Evolutionary conservation across 1,140 invertebrate genomes (phyloP).

Genomic region (Drusus annulatus): DNA sequence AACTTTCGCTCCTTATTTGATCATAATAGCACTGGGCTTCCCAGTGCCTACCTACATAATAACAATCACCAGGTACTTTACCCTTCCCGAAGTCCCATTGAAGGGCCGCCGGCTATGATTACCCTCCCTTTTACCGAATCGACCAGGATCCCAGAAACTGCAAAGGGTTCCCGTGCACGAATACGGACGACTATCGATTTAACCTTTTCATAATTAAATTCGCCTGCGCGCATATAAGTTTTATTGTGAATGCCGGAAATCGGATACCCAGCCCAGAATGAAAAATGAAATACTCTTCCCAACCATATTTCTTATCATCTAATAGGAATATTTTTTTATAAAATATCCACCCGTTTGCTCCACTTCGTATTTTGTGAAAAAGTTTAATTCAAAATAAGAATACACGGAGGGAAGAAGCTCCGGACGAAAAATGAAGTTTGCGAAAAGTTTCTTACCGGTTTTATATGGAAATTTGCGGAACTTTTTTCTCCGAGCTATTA

Average conservation of each 20-base stretch:
- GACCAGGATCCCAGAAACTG: background rate
- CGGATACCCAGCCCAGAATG: slow-evolving; percentile 1
- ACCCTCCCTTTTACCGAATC: background rate
- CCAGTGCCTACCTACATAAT: background rate
- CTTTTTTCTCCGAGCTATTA: slow-evolving; percentile 35
- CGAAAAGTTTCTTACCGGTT: slow-evolving; percentile 31
- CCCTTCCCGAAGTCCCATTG: background rate
- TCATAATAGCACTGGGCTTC: background rate
- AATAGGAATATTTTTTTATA: slow-evolving; percentile 14
- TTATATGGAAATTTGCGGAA: slow-evolving; percentile 30
- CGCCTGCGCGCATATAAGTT: background rate
- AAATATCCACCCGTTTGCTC: slow-evolving; percentile 9
- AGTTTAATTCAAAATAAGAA: slow-evolving; percentile 31
- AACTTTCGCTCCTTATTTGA: background rate
- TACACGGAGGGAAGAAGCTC: background rate
- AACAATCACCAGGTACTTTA: background rate
- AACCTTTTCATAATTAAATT: slow-evolving; percentile 34
- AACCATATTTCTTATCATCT: background rate
- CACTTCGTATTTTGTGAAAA: slow-evolving; percentile 13
- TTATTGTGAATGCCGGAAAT: too few relatives aligned
- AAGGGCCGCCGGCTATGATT: slow-evolving; percentile 3
- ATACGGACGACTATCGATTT: slow-evolving; percentile 30
- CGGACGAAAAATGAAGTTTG: slow-evolving; percentile 23
- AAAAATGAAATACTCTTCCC: background rate
- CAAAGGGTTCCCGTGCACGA: slow-evolving; percentile 26